Percentiles rank a stretch among this genome's conserved stretches.
These are phyloP conservation scores for Calliopum simillimum DNA, from an alignment of 2,888 invertebrate species.

Conservation along the genomic window DNA sequence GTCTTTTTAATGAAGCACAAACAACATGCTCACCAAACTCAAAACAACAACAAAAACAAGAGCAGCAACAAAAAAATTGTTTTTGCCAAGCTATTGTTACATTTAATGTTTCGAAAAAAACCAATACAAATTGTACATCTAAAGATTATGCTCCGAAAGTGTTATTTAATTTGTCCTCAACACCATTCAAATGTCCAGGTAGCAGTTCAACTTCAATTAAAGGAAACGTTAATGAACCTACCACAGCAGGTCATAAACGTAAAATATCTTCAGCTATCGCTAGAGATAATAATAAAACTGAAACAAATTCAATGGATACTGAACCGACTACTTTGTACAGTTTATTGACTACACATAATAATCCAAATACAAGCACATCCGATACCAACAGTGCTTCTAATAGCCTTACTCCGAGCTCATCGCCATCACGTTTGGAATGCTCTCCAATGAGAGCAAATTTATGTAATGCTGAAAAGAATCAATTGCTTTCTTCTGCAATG, in stretches of 20 bases:
- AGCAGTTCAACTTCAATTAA: conserved; percentile 13
- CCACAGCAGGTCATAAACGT: conserved; percentile 4
- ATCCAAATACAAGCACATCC: background rate
- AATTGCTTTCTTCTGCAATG: conserved; percentile 54
- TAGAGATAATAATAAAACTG: background rate
- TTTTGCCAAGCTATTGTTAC: conserved; percentile 42
- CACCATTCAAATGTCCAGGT: conserved; percentile 50
- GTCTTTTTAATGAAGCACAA: conserved; percentile 51
- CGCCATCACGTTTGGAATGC: conserved; percentile 34
- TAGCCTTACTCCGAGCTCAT: conserved; percentile 8
- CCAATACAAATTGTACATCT: conserved; percentile 28
- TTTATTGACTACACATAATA: background rate
- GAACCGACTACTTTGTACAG: conserved; percentile 1
- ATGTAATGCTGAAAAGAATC: conserved; percentile 52
- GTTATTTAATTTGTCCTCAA: conserved; percentile 54
- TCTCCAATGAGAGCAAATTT: conserved; percentile 34
- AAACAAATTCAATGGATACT: background rate
- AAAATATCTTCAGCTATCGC: background rate
- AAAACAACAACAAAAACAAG: conserved; percentile 23
- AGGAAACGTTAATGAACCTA: background rate
- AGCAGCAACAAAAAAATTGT: conserved; percentile 34
- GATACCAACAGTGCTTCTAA: background rate
- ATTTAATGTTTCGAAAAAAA: conserved; percentile 31
- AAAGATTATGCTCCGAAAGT: conserved; percentile 55
- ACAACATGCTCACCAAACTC: conserved; percentile 26